Conservation (phyloP, 2,113 vertebrate genomes). For the Crypturellus undulatus region DNA sequence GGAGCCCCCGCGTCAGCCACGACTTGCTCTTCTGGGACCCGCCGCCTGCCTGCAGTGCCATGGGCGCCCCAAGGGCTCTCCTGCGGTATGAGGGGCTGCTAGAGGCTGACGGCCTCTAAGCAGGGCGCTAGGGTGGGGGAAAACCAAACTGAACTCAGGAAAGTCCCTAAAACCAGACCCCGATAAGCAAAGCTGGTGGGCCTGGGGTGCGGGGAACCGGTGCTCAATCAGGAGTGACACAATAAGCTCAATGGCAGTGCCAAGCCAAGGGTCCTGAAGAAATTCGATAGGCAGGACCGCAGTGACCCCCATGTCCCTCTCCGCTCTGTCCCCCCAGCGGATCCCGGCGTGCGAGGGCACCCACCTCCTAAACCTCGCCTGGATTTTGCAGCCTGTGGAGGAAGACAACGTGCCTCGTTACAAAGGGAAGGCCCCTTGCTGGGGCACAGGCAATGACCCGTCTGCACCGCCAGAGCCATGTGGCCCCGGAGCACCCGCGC, state of each 20-base stretch:
- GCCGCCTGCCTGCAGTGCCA: neutral
- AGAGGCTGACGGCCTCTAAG: neutral
- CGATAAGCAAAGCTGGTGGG: neutral
- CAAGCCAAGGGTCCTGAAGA: neutral
- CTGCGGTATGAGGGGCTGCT: neutral
- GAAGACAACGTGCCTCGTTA: slow-evolving; percentile 8
- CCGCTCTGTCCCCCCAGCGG: neutral
- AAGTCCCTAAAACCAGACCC: neutral
- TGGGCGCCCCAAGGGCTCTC: neutral
- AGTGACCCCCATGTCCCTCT: no score
- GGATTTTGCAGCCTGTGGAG: slow-evolving; percentile 75
- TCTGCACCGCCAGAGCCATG: neutral
- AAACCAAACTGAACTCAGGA: neutral
- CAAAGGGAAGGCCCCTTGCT: neutral
- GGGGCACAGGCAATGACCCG: no score
- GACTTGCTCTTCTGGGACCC: neutral
- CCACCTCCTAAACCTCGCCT: slow-evolving; percentile 79
- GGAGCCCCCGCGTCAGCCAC: neutral
- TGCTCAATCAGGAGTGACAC: neutral
- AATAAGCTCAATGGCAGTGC: fast-evolving
- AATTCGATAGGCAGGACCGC: neutral
- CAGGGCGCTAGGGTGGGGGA: neutral
- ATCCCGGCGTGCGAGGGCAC: neutral
- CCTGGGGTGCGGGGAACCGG: neutral
- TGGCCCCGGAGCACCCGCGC: neutral